Percentiles rank a stretch among this genome's conserved stretches.
These are phyloP conservation scores for Siniperca undulata DNA, from an alignment of 2,797 vertebrate genomes.

Conservation along the genomic window DNA sequence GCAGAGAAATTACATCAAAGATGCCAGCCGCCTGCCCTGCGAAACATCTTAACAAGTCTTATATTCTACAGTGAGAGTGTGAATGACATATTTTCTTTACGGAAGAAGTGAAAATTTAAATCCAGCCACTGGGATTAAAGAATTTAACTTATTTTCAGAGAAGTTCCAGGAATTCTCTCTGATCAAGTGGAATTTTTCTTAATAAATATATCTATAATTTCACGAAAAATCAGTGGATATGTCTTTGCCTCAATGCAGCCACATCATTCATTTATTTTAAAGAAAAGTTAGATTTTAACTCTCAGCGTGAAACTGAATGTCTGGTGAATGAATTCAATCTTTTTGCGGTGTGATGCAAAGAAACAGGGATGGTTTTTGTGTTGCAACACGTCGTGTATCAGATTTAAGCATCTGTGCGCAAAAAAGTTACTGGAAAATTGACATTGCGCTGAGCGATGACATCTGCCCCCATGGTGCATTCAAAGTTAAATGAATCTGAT, in stretches of 20 bases:
- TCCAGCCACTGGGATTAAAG: slow-evolving; percentile 8
- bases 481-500: not conserved
- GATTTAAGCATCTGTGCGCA: slow-evolving; percentile 1
- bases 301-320: not conserved
- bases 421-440: slow-evolving; percentile 3
- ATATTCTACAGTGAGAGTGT: slow-evolving; percentile 9
- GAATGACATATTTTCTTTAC: slow-evolving; percentile 26
- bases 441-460: slow-evolving; percentile 16
- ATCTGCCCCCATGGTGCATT: not conserved
- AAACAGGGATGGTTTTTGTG: not conserved
- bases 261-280: not conserved
- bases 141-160: not conserved
- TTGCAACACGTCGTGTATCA: not conserved
- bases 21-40: slow-evolving; percentile 53
- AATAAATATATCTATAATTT: not conserved
- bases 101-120: not conserved
- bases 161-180: not conserved
- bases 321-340: not conserved
- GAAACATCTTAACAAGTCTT: slow-evolving; percentile 40
- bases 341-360: not conserved
- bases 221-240: not conserved
- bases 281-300: not conserved
- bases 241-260: not conserved
- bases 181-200: slow-evolving; percentile 7
- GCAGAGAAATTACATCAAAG: slow-evolving; percentile 29